Percentiles rank a stretch among this genome's conserved stretches.
These are phyloP conservation scores for Prosopocoilus inquinatus DNA, from an alignment of 2,888 invertebrate species.

Conservation along the genomic window DNA sequence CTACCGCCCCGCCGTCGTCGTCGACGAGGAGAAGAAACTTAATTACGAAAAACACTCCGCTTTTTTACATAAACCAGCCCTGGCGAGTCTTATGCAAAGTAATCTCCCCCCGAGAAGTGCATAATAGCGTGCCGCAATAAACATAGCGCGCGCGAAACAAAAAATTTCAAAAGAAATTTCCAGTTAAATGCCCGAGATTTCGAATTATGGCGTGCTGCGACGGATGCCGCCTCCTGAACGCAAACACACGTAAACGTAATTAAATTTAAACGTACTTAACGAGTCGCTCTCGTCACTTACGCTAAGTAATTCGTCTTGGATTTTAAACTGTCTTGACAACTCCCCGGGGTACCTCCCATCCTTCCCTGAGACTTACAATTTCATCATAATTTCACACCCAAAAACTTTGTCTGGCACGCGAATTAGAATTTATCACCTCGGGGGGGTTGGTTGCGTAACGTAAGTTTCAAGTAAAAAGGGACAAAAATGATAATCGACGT, in stretches of 20 bases:
- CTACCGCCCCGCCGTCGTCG: too few species aligned
- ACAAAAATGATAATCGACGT: too few species aligned
- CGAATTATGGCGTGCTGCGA: not conserved
- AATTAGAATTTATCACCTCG: not conserved
- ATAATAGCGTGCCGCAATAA: conserved; percentile 31
- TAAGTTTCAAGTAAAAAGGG: not conserved
- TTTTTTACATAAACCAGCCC: conserved; percentile 34
- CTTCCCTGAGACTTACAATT: conserved; percentile 16
- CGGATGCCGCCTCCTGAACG: too few species aligned
- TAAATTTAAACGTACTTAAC: conserved; percentile 19
- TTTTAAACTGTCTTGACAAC: conserved; percentile 10
- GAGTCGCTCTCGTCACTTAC: conserved; percentile 16
- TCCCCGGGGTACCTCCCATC: conserved; percentile 7
- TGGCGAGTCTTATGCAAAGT: conserved; percentile 37
- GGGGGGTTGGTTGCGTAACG: not conserved
- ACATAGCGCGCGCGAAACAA: not conserved
- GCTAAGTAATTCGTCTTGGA: conserved; percentile 14
- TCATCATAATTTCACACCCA: conserved; percentile 17
- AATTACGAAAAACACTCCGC: conserved; percentile 40
- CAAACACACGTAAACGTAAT: conserved; percentile 20
- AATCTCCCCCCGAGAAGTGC: conserved; percentile 39
- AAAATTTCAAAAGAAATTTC: not conserved
- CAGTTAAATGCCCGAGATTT: conserved; percentile 3
- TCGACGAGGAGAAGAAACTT: conserved; percentile 36
- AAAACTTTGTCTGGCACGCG: conserved; percentile 8